phyloP scores from a whole-genome alignment of 2,888 invertebrate genomes.

The Rhimphoctona megacephalus region DNA sequence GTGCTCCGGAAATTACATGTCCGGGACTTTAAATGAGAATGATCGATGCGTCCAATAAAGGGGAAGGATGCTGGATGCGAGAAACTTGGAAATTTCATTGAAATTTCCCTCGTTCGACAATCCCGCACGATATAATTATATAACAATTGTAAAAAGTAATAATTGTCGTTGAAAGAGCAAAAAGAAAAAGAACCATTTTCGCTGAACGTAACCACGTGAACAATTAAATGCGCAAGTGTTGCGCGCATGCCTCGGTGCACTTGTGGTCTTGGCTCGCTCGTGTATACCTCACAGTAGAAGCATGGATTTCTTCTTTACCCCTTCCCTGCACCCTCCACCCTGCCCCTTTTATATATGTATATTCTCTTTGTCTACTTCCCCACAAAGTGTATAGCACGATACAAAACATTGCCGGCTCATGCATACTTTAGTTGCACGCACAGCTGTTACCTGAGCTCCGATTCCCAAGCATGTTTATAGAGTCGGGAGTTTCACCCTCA shows the following conservation, averaged over 20 bases:
- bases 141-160: not conserved
- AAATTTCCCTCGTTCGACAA: conserved; percentile 18
- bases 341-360: conserved; percentile 10
- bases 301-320: conserved; percentile 36
- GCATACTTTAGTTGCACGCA: conserved; percentile 82
- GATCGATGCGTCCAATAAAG: conserved; percentile 82
- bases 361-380: conserved; percentile 60
- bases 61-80: conserved; percentile 34
- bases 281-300: conserved; percentile 7
- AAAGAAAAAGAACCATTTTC: not conserved
- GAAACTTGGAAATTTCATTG: conserved; percentile 29
- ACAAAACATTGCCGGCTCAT: conserved; percentile 81
- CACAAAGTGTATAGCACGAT: conserved; percentile 74
- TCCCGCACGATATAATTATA: not conserved
- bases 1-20: conserved; percentile 85
- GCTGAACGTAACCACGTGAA: not conserved
- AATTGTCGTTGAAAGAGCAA: not conserved
- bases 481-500: conserved; percentile 53
- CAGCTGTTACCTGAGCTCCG: conserved; percentile 80
- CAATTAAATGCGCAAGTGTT: conserved; percentile 10
- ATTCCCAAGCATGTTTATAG: conserved; percentile 83
- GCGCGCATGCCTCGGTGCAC: conserved; percentile 14
- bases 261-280: conserved; percentile 32
- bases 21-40: conserved; percentile 83
- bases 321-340: not conserved